Evolutionary conservation across 2,888 invertebrate genomes (phyloP).

Genomic region (Galeopsomyia nigrocyanea): DNA sequence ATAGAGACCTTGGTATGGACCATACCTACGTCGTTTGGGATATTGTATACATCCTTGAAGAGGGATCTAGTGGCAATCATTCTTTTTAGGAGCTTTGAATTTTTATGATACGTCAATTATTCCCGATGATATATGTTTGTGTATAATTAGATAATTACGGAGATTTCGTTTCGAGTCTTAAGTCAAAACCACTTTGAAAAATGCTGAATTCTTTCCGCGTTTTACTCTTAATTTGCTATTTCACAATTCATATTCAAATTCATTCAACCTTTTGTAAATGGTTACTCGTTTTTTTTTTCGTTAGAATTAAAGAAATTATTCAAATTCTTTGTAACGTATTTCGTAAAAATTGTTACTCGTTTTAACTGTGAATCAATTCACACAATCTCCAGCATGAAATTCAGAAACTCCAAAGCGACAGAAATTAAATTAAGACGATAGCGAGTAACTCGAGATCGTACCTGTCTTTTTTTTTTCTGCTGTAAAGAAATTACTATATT

Average conservation of each 20-base stretch:
- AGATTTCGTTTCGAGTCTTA: not conserved
- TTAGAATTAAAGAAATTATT: no score
- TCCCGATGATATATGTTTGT: not conserved
- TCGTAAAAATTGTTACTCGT: no score
- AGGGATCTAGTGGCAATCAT: not conserved
- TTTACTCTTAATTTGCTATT: not conserved
- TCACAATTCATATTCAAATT: not conserved
- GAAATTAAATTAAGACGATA: no score
- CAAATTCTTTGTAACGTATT: no score
- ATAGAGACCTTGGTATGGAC: not conserved
- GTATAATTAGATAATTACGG: slow-evolving; percentile 12
- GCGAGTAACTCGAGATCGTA: no score
- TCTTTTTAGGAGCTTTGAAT: not conserved
- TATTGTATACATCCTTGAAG: not conserved
- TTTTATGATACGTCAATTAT: not conserved
- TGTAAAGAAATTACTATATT: no score
- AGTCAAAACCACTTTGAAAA: not conserved
- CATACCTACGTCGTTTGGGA: not conserved
- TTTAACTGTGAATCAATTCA: no score
- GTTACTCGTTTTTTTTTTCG: no score
- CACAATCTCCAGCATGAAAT: no score
- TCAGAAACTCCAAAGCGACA: no score
- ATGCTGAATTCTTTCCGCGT: not conserved
- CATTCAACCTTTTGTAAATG: not conserved
- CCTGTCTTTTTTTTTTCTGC: no score